Conservation (phyloP, 2,113 vertebrate species). For the Sialia sialis region DNA sequence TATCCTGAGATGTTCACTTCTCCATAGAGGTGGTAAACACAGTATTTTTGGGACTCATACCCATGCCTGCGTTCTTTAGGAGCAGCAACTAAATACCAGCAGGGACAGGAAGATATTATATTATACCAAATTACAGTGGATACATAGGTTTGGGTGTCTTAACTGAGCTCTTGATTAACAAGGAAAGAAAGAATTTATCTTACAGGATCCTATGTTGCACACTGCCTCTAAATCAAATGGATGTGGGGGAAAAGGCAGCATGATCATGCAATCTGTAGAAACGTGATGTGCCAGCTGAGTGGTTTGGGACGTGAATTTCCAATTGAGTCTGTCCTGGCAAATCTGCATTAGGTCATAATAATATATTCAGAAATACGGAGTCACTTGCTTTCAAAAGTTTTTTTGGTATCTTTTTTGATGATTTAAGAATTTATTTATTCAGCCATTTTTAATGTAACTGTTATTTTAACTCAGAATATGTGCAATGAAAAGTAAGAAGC, state of each 20-base stretch:
- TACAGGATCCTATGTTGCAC: background rate
- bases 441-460: background rate
- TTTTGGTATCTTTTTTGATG: background rate
- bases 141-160: rapidly evolving
- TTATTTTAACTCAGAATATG: background rate
- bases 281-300: background rate
- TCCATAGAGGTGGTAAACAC: background rate
- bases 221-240: background rate
- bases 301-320: background rate
- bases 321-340: background rate
- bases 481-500: background rate
- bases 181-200: background rate
- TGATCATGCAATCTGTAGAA: background rate
- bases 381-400: background rate
- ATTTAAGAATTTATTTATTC: background rate
- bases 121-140: background rate
- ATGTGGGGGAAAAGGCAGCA: background rate
- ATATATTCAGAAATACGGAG: background rate
- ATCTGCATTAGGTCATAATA: background rate
- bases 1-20: background rate
- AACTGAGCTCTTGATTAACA: background rate
- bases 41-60: background rate
- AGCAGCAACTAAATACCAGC: background rate
- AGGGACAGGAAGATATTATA: background rate
- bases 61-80: background rate